phyloP scores from a whole-genome alignment of 2,113 vertebrate genomes.

The Emydocephalus ijimae region DNA sequence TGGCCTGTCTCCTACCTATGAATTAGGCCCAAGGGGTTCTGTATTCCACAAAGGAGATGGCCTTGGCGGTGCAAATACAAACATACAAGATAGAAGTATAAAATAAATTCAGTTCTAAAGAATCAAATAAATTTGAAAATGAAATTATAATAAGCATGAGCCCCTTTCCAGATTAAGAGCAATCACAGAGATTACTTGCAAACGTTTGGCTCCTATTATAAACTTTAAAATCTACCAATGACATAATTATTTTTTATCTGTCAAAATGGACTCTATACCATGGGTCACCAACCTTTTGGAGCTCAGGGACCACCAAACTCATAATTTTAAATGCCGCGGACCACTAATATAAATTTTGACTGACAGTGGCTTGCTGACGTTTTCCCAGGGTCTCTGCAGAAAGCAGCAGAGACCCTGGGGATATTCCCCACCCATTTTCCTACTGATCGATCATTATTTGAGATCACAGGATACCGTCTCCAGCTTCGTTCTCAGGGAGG shows the following conservation, averaged over 20 bases:
- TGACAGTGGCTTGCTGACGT: no score
- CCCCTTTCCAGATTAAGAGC: neutral
- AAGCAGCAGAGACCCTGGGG: no score
- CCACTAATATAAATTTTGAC: no score
- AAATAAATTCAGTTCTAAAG: neutral
- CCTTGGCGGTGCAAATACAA: neutral
- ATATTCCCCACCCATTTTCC: no score
- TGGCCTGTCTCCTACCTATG: neutral
- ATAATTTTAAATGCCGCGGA: no score
- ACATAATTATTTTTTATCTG: neutral
- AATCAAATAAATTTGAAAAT: neutral
- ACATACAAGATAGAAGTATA: neutral
- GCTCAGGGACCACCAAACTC: no score
- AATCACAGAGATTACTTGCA: neutral
- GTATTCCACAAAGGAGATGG: neutral
- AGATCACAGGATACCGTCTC: no score
- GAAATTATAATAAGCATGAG: neutral
- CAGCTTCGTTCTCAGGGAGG: no score
- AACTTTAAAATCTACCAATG: neutral
- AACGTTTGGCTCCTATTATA: neutral
- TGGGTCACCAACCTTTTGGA: no score
- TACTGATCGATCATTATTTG: no score
- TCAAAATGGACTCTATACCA: neutral
- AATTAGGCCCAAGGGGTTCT: neutral
- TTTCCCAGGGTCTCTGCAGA: no score